Evolutionary conservation across 2,797 vertebrate genomes (phyloP).

Genomic region (Neosilurus hyrtlii): DNA sequence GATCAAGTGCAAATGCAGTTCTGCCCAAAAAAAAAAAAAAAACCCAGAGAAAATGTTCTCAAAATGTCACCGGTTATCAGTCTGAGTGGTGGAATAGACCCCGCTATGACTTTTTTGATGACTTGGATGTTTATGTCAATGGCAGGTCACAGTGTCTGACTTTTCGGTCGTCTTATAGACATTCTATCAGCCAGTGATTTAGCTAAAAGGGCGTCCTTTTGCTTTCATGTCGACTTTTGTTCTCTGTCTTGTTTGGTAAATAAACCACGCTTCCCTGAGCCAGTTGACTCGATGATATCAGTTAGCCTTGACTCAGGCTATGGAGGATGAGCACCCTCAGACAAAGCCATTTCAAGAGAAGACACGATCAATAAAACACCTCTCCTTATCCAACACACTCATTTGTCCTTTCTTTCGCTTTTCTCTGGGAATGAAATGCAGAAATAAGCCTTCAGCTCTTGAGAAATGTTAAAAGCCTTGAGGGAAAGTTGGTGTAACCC

Average conservation of each 20-base stretch:
- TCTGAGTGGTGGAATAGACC: not conserved
- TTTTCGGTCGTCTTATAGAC: not conserved
- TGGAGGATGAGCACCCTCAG: conserved; percentile 18
- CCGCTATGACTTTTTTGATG: not conserved
- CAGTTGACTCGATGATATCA: conserved; percentile 46
- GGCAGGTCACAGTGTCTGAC: not conserved
- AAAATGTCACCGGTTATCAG: conserved; percentile 2
- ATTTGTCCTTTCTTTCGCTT: conserved; percentile 17
- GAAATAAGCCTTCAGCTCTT: conserved; percentile 14
- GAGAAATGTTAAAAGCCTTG: conserved; percentile 29
- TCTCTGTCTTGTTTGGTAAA: conserved; percentile 36
- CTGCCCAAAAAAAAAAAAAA: not conserved
- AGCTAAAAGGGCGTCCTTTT: conserved; percentile 11
- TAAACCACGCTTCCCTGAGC: conserved; percentile 41
- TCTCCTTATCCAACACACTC: conserved; percentile 35
- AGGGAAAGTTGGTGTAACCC: conserved; percentile 33
- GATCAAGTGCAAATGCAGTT: not conserved
- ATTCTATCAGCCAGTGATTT: conserved; percentile 15
- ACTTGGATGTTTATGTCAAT: not conserved
- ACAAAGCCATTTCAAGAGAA: conserved; percentile 24
- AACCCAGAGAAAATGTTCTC: not conserved
- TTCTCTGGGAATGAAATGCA: not conserved
- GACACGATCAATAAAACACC: conserved; percentile 47
- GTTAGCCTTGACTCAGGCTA: conserved; percentile 36
- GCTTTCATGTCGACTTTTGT: conserved; percentile 5